Evolutionary conservation across 2,797 vertebrate species (phyloP), one percentile per base, ranked within the genome.

Genomic region (Squalus acanthias): DNA sequence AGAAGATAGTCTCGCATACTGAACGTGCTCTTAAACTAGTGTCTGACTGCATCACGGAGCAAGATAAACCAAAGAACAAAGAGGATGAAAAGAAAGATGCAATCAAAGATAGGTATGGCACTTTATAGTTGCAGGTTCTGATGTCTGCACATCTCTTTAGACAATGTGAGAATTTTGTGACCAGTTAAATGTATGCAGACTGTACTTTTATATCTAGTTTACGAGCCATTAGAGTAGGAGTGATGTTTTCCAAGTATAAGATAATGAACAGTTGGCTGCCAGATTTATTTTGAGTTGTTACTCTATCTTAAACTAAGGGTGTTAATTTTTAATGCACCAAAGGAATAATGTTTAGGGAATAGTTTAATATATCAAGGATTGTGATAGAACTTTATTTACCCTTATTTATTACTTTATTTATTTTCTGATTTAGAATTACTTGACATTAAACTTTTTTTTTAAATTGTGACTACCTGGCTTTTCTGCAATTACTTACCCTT

Each of bases 1-100:
- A 99, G 97, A 99, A 99, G 97, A 99, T 99, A 0, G 99, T 99
- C 96, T 99, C 99, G 8, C 99, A 99, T 97, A 99, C 99, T 6
- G 99, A 99, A 94, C 98, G 99, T 92, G 99, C 99, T 79, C 98
- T 99, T 97, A 99, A 99, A 97, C 98, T 99, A 96, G 99, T 99
- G 96, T 99, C 99, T 0, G 99, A 99, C 97, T 98, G 98, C 33
- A 99, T 99, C 97, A 98, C 98, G 92, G 99, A 99, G 91, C 98
- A 99, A 96, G 99, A 99, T 96, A 99, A 99, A 96, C 98, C 88
- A 97, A 98, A 98, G 97, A 97, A 53, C 96, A 98, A 98, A 96
- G 99, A 99, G 10, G 98, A 99, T 96, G 99, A 99, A 93, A 98
- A 98, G 96, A 99, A 99, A 96, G 98, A 98, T 93, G 97, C 97